Conservation (phyloP, 2,888 invertebrate species). For the Nipponacmea schrenckii region DNA sequence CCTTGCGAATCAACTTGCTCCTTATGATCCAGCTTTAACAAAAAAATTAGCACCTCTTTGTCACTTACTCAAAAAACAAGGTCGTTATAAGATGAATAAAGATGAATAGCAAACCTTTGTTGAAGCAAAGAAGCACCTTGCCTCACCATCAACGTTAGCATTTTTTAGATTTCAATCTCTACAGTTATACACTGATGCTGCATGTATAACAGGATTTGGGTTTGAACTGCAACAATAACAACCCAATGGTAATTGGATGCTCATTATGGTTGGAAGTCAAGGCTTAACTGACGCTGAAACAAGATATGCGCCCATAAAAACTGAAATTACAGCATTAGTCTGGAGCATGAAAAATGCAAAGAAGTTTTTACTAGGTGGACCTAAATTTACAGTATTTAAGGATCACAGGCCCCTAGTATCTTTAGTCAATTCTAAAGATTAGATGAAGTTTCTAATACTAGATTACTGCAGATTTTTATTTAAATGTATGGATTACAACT, state of each 20-base stretch:
- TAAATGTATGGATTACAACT: background rate
- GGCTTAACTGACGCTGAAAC: background rate
- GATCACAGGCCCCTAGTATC: background rate
- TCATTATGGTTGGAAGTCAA: background rate
- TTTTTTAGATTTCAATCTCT: background rate
- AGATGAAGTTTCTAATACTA: background rate
- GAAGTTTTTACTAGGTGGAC: background rate
- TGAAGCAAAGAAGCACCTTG: background rate
- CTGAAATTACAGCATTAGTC: background rate
- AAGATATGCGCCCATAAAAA: too few species aligned
- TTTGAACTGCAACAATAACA: background rate
- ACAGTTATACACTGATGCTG: constrained; percentile 2
- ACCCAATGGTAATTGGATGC: background rate
- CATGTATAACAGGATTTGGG: background rate
- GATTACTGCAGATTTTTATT: background rate
- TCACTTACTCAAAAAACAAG: background rate
- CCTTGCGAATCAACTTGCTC: background rate
- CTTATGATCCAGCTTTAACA: background rate
- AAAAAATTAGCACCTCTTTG: background rate
- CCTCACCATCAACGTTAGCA: background rate
- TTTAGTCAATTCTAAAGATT: background rate
- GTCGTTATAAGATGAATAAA: background rate
- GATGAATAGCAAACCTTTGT: background rate
- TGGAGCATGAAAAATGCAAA: background rate
- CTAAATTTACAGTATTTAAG: background rate